phyloP scores from a whole-genome alignment of 2,888 invertebrate species.

The Erebia palarica region DNA sequence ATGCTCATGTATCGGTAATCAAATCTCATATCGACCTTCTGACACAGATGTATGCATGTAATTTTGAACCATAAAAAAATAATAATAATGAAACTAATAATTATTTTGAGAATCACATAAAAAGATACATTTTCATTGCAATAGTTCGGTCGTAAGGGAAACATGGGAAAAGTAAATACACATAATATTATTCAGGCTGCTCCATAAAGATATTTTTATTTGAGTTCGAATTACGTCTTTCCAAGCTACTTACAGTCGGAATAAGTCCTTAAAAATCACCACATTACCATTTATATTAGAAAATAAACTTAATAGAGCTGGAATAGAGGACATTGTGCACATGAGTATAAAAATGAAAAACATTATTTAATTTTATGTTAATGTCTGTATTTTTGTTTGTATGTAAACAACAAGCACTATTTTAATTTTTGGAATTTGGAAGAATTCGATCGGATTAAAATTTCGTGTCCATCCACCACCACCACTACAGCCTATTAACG shows the following conservation, averaged over 20 bases:
- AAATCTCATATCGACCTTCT: no score
- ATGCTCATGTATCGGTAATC: no score
- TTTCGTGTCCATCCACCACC: no score
- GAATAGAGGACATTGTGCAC: conserved; percentile 5
- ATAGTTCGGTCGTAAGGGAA: conserved; percentile 21
- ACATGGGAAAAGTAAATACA: conserved; percentile 32
- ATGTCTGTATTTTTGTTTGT: no score
- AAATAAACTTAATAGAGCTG: conserved; percentile 58
- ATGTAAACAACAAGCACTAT: no score
- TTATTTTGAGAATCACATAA: conserved; percentile 4
- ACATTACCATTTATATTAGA: conserved; percentile 76
- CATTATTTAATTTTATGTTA: no score
- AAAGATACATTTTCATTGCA: conserved; percentile 19
- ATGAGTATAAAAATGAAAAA: conserved; percentile 1
- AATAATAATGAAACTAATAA: neutral
- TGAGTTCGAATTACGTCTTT: conserved; percentile 40
- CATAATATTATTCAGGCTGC: conserved; percentile 34
- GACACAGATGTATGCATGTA: no score
- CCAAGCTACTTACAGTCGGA: conserved; percentile 39
- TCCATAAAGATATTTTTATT: conserved; percentile 39
- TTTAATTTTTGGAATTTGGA: no score
- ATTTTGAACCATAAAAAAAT: no score
- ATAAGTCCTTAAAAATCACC: conserved; percentile 61
- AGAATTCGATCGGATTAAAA: no score
- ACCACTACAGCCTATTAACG: no score